These are phyloP conservation scores for Coranthus polyacanthus DNA, from an alignment of 2,797 vertebrate species.

Conservation along the genomic window DNA sequence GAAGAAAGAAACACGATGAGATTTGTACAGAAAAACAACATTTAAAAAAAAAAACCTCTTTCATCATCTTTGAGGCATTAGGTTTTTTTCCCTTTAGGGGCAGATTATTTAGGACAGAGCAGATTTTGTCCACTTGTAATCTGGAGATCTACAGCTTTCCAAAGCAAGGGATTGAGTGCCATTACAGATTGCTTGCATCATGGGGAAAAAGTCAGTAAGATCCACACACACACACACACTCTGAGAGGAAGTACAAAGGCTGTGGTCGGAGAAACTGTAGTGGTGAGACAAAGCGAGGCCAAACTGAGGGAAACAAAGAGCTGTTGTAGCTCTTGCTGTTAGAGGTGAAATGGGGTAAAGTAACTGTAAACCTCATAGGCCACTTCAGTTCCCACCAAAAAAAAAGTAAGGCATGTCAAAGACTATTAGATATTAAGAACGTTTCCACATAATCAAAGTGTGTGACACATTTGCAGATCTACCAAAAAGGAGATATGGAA, in stretches of 20 bases:
- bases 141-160: constrained; percentile 32
- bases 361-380: constrained; percentile 9
- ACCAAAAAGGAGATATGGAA: too few species aligned
- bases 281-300: constrained; percentile 56
- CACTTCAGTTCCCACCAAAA: constrained; percentile 27
- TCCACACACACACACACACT: constrained; percentile 6
- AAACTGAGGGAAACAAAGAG: constrained; percentile 45
- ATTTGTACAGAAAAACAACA: neutral
- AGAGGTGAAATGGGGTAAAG: constrained; percentile 43
- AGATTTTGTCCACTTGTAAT: constrained; percentile 51
- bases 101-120: constrained; percentile 46
- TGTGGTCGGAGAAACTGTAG: constrained; percentile 47
- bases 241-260: constrained; percentile 12
- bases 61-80: neutral
- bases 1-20: constrained; percentile 1
- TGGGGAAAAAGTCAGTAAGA: constrained; percentile 36
- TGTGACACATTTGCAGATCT: too few species aligned
- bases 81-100: neutral
- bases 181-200: constrained; percentile 32
- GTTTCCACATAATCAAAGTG: neutral
- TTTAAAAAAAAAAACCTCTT: neutral
- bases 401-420: neutral
- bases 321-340: constrained; percentile 37
- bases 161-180: constrained; percentile 21
- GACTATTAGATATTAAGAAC: constrained; percentile 2